Evolutionary conservation across 2,797 vertebrate species (phyloP), one percentile per base, ranked within the genome.

Genomic region (Halcyon leucocephala): DNA sequence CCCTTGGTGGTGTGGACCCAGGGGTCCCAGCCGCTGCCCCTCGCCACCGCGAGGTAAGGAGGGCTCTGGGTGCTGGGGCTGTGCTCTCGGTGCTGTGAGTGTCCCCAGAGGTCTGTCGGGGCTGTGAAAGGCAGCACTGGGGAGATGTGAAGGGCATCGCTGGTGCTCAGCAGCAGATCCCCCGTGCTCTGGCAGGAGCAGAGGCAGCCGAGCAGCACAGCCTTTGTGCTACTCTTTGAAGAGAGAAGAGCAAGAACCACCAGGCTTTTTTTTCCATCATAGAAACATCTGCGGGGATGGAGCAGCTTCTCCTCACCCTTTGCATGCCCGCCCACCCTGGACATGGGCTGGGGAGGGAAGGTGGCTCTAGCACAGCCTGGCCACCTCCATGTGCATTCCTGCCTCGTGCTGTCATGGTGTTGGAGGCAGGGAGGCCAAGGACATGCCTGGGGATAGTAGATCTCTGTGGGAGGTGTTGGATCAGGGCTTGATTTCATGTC

Each of bases 1-100:
- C 99, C 99, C 1, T 69, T 98, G 42, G 98, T 99, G 90, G 96
- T 98, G 10, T 99, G 99, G 99, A 99, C 97, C 69, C 98, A 97
- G 85, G 99, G 99, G 18, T 97, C 98, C 10, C 97, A 82, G 46
- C 98, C 96, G 4, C 97, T 99, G 96, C 98, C 98, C 15, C 97
- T 98, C 0, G 1, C 98, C 94, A 97, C 98, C 4, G 76, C 96
- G 7, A 98, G 99, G 99, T 99, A 98, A 98, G 74, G 37, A 77
- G 39, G 3, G 46, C 0, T 15, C 15, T 39, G 72, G 33, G 25
- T 48, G 46, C 41, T 2, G 2, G 46, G 14, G 2, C 17, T 5
- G 1, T 5, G n/a, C 26, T 28, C 33, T 42, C 9, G 46, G 52
- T 7, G 1, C 5, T 39, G 18, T 7, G 46, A 35, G 16, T 26